Conservation (phyloP, 64 coral and sea anemone genomes). For the Montipora efflorescens region DNA sequence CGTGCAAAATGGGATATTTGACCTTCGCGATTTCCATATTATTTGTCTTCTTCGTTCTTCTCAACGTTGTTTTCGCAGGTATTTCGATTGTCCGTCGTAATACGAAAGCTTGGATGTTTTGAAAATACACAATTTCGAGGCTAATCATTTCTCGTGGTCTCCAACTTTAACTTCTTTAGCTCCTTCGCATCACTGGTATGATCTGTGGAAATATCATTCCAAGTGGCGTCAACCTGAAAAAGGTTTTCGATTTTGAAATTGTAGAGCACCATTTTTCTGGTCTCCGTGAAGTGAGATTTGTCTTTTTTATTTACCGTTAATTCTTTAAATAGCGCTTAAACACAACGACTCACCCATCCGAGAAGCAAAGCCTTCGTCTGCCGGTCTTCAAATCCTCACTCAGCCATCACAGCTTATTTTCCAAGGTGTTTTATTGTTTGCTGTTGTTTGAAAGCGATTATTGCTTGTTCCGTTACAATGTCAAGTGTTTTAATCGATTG, state of each 20-base stretch:
- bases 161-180: neutral
- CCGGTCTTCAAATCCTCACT: constrained; percentile 3
- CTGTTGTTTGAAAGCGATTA: neutral
- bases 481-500: neutral
- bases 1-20: neutral
- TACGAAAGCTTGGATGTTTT: neutral
- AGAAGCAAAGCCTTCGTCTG: neutral
- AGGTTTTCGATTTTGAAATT: neutral
- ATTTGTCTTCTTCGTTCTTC: constrained; percentile 8
- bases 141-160: neutral
- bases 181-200: constrained; percentile 35
- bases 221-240: constrained; percentile 9
- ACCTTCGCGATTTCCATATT: neutral
- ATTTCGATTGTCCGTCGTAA: neutral
- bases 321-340: neutral
- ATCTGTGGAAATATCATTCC: constrained; percentile 52
- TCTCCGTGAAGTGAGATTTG: neutral
- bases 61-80: constrained; percentile 38
- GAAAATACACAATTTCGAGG: neutral
- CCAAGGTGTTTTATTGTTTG: constrained; percentile 4
- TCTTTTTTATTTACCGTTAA: neutral
- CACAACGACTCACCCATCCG: neutral
- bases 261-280: neutral
- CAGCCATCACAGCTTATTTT: constrained; percentile 13
- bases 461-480: neutral